Percentiles rank a stretch among this genome's conserved stretches.
phyloP scores from a whole-genome alignment of 2,888 invertebrate genomes.

The Alsophila aescularia region DNA sequence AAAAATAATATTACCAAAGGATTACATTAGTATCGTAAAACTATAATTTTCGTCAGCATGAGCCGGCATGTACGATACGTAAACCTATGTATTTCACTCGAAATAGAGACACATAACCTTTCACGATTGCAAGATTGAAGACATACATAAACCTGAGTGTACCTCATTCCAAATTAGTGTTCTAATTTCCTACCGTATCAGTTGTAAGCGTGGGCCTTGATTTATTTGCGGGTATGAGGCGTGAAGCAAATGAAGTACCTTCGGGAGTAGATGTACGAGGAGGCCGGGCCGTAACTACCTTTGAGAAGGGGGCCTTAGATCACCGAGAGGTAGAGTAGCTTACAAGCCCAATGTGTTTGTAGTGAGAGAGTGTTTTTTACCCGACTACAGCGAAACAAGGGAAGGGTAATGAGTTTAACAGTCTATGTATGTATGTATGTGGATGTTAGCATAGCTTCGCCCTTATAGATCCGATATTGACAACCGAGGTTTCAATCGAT shows the following conservation, averaged over 20 bases:
- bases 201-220: constrained; percentile 65
- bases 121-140: constrained; percentile 1
- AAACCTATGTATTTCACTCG: neutral
- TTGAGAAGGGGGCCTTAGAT: constrained; percentile 50
- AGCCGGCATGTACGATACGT: neutral
- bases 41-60: too few relatives aligned
- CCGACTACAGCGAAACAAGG: too few relatives aligned
- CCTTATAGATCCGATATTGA: too few relatives aligned
- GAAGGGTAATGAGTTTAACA: too few relatives aligned
- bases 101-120: neutral
- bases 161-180: constrained; percentile 53
- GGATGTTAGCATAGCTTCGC: too few relatives aligned
- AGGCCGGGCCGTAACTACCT: constrained; percentile 64
- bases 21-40: too few relatives aligned
- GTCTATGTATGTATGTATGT: too few relatives aligned
- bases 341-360: constrained; percentile 17
- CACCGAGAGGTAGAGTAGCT: constrained; percentile 31
- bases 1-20: too few relatives aligned
- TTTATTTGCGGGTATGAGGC: constrained; percentile 82
- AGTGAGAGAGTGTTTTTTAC: too few relatives aligned
- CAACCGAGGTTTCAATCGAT: too few relatives aligned
- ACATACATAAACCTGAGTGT: constrained; percentile 4
- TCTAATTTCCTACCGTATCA: constrained; percentile 61
- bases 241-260: constrained; percentile 81
- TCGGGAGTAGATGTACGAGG: constrained; percentile 72